These are phyloP conservation scores for Drosophila nigrodunni DNA, from an alignment of 1,140 invertebrate species.

Conservation along the genomic window DNA sequence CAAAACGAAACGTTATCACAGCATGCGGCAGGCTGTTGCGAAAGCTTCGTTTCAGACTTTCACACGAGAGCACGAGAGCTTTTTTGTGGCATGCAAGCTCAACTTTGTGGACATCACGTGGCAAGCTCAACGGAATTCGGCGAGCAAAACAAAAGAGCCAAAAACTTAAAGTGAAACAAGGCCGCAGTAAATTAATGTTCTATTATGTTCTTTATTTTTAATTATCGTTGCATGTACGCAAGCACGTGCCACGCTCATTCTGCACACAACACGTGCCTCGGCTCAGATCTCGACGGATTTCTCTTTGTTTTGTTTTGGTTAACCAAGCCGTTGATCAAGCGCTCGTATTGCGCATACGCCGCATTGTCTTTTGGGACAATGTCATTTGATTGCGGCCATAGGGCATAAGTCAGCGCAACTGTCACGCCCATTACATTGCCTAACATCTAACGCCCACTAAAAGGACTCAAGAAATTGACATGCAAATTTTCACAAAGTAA, in stretches of 20 bases:
- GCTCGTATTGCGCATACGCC: conserved; percentile 45
- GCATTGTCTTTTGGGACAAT: neutral
- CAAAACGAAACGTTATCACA: conserved; percentile 52
- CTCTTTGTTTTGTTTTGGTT: neutral
- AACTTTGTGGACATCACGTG: conserved; percentile 49
- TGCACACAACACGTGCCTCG: neutral
- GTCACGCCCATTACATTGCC: neutral
- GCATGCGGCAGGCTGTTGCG: conserved; percentile 49
- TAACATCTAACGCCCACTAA: neutral
- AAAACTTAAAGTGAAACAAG: conserved; percentile 22
- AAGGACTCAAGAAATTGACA: neutral
- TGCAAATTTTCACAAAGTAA: neutral
- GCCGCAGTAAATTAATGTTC: conserved; percentile 5
- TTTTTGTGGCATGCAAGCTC: conserved; percentile 70
- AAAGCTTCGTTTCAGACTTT: conserved; percentile 44
- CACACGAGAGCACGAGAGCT: conserved; percentile 57
- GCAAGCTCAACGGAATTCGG: conserved; percentile 42
- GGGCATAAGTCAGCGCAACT: conserved; percentile 5
- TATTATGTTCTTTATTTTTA: neutral
- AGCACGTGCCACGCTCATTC: neutral
- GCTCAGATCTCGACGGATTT: neutral
- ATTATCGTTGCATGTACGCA: neutral
- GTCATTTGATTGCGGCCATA: conserved; percentile 2
- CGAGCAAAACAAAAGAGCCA: conserved; percentile 68
- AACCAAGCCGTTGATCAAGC: conserved; percentile 22